A percentile compares a stretch with the other conserved stretches of the same genome.
These are phyloP conservation scores for Bellardia pandia DNA, from an alignment of 2,888 invertebrate genomes.

Conservation along the genomic window DNA sequence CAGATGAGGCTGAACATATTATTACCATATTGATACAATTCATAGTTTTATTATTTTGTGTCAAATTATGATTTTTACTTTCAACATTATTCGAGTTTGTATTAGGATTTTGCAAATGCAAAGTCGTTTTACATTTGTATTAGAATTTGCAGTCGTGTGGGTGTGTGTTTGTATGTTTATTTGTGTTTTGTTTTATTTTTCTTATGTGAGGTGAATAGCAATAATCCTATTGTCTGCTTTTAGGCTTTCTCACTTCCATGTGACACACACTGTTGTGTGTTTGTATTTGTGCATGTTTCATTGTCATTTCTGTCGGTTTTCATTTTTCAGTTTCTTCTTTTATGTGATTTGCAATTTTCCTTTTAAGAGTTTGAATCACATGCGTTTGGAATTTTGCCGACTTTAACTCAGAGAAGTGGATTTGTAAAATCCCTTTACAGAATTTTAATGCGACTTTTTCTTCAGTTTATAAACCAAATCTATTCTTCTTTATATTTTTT, in stretches of 20 bases:
- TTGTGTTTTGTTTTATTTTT: slow-evolving; percentile 51
- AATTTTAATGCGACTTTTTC: slow-evolving; percentile 72
- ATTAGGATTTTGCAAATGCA: slow-evolving; percentile 23
- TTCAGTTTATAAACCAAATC: slow-evolving; percentile 25
- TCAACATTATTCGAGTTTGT: slow-evolving; percentile 3
- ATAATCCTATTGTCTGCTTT: slow-evolving; percentile 70
- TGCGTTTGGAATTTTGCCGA: slow-evolving; percentile 61
- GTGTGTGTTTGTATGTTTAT: slow-evolving; percentile 21
- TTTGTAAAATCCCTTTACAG: slow-evolving; percentile 73
- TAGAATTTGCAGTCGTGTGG: background rate
- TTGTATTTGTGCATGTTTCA: slow-evolving; percentile 26
- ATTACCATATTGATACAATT: no score
- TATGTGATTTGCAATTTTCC: slow-evolving; percentile 62
- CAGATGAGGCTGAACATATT: no score
- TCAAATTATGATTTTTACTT: background rate
- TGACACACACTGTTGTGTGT: background rate
- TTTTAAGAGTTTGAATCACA: slow-evolving; percentile 46
- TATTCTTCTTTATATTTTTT: background rate
- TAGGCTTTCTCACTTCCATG: slow-evolving; percentile 52
- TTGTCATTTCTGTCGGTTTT: slow-evolving; percentile 50
- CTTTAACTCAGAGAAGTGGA: slow-evolving; percentile 66
- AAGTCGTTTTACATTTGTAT: slow-evolving; percentile 25
- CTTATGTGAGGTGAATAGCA: slow-evolving; percentile 72
- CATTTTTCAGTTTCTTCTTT: slow-evolving; percentile 53
- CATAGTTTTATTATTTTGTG: no score